Base-by-base conservation (phyloP, 1,140 invertebrate species). In the Drosophila serrata region DNA sequence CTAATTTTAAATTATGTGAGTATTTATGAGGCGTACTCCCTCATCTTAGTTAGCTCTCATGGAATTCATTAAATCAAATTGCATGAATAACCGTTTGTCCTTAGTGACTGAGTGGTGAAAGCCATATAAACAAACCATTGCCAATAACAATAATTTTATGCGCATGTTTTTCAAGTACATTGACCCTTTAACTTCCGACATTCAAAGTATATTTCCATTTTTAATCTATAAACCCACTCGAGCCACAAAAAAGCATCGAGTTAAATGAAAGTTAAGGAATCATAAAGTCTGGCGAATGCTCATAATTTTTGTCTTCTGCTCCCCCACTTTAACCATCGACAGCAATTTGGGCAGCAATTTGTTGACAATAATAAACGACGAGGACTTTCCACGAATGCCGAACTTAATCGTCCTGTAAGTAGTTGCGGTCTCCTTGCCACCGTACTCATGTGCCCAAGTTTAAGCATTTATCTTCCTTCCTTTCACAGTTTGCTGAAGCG, bases 301-400 rank as follows among this genome's bases (percentile, higher is more conserved):
- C 73, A 84, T 84, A 75, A 75, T 81, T 82, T 75, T 48, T 61
- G 9, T 65, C 46, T 40, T 81, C 45, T 82, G 49, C 56, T 60
- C 33, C 53, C 49, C 48, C 49, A 62, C 61, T 85, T 56, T 43
- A 51, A 75, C 45, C 67, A 80, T 82, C 53, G 29, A 35, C 93
- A 96, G 96, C 91, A 95, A 96, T 93, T 92, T 96, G 75, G 95
- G 94, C 68, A 95, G 94, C 92, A 96, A 96, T 93, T 93, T 94
- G 63, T 93, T 96, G 80, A 94, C 94, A 75, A 92, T 93, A 92
- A 94, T 96, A 93, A 94, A 94, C 75, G 92, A 93, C 58, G 93
- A 94, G 85, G 94, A 95, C 72, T 96, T 96, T 92, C 94, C 94
- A 29, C 82, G 88, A 63, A 93, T 95, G 93, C 85, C 93, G 64